phyloP scores from a whole-genome alignment of 2,797 vertebrate genomes.

The Platalea minor region DNA sequence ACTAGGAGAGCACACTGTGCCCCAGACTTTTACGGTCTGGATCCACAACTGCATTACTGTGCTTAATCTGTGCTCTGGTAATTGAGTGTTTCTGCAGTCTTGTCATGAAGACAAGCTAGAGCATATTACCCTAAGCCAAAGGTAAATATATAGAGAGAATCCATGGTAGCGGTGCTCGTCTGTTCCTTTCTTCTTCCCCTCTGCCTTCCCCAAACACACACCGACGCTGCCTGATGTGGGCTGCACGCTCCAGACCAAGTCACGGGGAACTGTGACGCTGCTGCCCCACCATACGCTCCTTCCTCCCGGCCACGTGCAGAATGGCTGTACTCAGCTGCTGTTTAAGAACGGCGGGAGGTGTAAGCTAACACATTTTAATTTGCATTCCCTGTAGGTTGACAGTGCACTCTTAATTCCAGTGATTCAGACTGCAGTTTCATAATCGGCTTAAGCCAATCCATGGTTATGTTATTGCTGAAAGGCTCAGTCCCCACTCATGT shows the following conservation, averaged over 20 bases:
- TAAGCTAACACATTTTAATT: constrained; percentile 20
- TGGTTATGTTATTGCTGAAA: constrained; percentile 30
- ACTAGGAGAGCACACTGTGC: background rate
- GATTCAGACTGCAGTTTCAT: constrained; percentile 46
- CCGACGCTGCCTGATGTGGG: accelerated
- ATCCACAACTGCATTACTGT: background rate
- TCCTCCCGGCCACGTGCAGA: background rate
- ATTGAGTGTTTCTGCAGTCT: background rate
- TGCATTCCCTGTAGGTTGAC: constrained; percentile 35
- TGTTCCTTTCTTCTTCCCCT: background rate
- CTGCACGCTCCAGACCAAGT: background rate
- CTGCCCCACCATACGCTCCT: background rate
- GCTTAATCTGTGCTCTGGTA: background rate
- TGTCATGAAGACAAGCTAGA: background rate
- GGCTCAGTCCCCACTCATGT: constrained; percentile 25
- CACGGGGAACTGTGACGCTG: background rate
- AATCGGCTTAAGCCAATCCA: constrained; percentile 2
- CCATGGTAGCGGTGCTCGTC: background rate
- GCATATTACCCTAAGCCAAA: background rate
- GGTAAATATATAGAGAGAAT: background rate
- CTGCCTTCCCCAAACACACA: background rate
- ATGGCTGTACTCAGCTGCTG: background rate
- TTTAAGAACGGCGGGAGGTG: background rate
- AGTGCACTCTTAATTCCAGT: background rate
- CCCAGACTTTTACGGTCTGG: background rate